Conservation (phyloP, 2,888 invertebrate genomes). For the Silvanus unidentatus region DNA sequence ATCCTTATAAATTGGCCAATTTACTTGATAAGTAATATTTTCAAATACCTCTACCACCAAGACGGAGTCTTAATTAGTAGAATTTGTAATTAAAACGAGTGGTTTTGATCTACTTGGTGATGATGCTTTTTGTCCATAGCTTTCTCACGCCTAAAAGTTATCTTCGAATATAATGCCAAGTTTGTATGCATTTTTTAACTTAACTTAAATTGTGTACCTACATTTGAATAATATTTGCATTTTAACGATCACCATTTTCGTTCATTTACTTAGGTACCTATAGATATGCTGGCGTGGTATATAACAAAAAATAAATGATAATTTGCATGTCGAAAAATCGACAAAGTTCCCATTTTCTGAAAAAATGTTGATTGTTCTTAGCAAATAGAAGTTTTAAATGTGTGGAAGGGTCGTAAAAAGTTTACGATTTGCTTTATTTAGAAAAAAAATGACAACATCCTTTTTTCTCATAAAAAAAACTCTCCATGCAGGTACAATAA, state of each 20-base stretch:
- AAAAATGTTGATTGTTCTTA: too few relatives aligned
- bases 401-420: too few relatives aligned
- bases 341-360: too few relatives aligned
- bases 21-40: constrained; percentile 21
- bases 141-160: constrained; percentile 4
- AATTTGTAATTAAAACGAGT: constrained; percentile 29
- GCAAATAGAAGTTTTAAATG: too few relatives aligned
- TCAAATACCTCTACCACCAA: constrained; percentile 20
- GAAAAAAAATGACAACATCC: too few relatives aligned
- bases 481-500: too few relatives aligned
- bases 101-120: constrained; percentile 14
- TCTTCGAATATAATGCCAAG: constrained; percentile 12
- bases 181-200: constrained; percentile 1
- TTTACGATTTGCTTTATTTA: too few relatives aligned
- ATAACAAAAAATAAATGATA: constrained; percentile 10
- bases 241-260: constrained; percentile 5
- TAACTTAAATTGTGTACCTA: neutral
- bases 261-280: too few relatives aligned
- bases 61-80: constrained; percentile 16
- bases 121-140: neutral
- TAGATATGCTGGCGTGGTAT: neutral
- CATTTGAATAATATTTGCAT: constrained; percentile 14
- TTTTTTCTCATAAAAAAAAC: too few relatives aligned
- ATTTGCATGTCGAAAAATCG: too few relatives aligned
- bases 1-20: constrained; percentile 28